Evolutionary conservation across 2,113 vertebrate genomes (phyloP), one percentile per base, ranked within the genome.

Genomic region (Phycodurus eques): DNA sequence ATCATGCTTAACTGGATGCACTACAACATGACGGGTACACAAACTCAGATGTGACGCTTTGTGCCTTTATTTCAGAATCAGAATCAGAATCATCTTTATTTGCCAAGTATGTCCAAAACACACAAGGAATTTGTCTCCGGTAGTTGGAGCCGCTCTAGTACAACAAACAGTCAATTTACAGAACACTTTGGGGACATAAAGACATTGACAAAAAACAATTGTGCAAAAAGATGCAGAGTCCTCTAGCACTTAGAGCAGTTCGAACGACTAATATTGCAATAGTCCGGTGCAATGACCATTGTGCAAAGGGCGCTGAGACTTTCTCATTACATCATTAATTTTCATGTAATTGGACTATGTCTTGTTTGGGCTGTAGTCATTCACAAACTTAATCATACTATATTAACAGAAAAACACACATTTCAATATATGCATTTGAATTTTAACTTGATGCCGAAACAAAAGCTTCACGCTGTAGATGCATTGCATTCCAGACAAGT

Each of bases 1-100:
- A 98, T 99, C 89, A 99, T 99, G 97, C 94, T 99, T 22, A 99
- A 99, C 87, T 99, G 98, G 98, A 99, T 99, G 98, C 98, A 99
- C 90, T 99, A 99, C 93, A 99, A 98, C 91, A 96, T 97, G 92
- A 99, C 98, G 86, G 98, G 98, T 98, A 76, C 27, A 31, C n/a
- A 33, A 19, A 22, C 1, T 46, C 2, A 54, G 5, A 20, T 53
- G 9, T 4, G 7, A 33, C 15, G 17, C 10, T 74, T 66, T 44
- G 27, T 57, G 56, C 12, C 12, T 31, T 61, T 7, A 0, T 35
- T 61, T n/a, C n/a, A n/a, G n/a, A n/a, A n/a, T n/a, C n/a, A n/a
- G n/a, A n/a, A n/a, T n/a, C n/a, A n/a, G n/a, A n/a, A n/a, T n/a
- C n/a, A n/a, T n/a, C n/a, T n/a, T n/a, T n/a, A n/a, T n/a, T n/a